Evolutionary conservation across 2,113 vertebrate species (phyloP).

Genomic region (Corythornis cristatus): DNA sequence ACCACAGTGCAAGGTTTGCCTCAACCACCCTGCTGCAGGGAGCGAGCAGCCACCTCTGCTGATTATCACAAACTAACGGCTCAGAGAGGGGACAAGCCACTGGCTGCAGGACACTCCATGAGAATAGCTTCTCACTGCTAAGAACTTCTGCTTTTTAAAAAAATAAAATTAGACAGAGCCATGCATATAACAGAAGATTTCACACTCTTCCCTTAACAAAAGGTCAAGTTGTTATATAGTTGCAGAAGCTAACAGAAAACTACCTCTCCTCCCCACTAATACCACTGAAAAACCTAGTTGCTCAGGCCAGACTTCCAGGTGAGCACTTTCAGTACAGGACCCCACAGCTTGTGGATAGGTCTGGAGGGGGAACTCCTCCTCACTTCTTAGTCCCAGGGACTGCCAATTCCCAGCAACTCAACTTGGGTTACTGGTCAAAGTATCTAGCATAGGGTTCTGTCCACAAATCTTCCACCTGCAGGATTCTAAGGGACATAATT

Average conservation of each 20-base stretch:
- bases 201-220: background rate
- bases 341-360: background rate
- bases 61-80: background rate
- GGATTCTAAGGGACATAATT: background rate
- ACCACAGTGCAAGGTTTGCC: background rate
- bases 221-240: rapidly evolving
- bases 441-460: background rate
- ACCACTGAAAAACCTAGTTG: background rate
- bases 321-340: background rate
- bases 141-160: slow-evolving; percentile 15
- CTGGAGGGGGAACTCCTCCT: background rate
- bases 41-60: background rate
- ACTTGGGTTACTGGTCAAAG: background rate
- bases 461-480: background rate
- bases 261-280: background rate
- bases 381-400: background rate
- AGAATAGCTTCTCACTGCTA: background rate
- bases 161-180: background rate
- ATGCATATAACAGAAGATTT: background rate
- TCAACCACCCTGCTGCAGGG: background rate
- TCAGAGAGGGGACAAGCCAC: background rate
- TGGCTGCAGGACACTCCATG: background rate
- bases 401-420: background rate
- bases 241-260: background rate
- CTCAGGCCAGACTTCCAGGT: background rate